A percentile compares a stretch with the other conserved stretches of the same genome.
Conservation (phyloP, 1,140 invertebrate species). For the Ostrea denselamellosa region DNA sequence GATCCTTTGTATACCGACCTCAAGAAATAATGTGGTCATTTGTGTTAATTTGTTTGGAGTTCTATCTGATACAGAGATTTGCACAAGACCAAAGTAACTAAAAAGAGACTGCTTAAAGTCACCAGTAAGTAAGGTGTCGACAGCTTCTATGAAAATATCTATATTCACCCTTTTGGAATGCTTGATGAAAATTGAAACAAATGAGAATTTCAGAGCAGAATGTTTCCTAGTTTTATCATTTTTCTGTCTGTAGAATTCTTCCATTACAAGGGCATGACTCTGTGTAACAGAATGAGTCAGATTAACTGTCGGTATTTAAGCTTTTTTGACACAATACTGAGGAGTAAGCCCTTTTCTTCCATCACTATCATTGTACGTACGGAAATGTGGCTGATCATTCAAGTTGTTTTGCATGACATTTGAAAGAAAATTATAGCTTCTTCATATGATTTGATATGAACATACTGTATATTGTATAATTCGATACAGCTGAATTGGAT, state of each 20-base stretch:
- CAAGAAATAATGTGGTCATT: not conserved
- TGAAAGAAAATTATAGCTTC: too few species aligned
- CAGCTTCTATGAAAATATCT: not conserved
- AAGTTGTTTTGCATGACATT: too few species aligned
- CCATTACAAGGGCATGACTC: too few species aligned
- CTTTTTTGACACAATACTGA: too few species aligned
- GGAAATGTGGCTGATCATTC: too few species aligned
- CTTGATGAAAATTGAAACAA: not conserved
- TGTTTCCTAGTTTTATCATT: not conserved
- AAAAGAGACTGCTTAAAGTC: not conserved
- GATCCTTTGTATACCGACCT: not conserved
- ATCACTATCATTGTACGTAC: too few species aligned
- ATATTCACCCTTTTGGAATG: not conserved
- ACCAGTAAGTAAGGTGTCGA: not conserved
- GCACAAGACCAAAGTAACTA: not conserved
- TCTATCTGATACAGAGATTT: not conserved
- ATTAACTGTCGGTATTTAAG: too few species aligned
- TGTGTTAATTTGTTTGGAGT: not conserved
- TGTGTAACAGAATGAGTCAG: too few species aligned
- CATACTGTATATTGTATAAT: too few species aligned
- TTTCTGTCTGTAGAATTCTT: not conserved
- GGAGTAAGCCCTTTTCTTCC: too few species aligned
- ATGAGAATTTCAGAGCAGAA: not conserved
- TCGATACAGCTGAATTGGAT: too few species aligned
- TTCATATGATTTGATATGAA: too few species aligned